Percentiles rank a stretch among this genome's conserved stretches.
Conservation (phyloP, 2,888 invertebrate genomes). For the Latrodectus elegans region DNA sequence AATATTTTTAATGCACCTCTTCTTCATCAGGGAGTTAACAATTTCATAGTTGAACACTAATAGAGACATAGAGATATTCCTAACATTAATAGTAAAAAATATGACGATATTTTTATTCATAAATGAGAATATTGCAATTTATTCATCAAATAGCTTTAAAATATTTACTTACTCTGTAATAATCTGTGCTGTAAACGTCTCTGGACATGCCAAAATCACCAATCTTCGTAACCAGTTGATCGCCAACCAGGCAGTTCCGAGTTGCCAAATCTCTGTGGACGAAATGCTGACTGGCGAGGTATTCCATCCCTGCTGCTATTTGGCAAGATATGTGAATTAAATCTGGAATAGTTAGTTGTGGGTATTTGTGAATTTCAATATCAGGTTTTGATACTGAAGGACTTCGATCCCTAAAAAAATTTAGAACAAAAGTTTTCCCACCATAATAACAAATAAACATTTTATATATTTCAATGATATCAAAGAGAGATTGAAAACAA, state of each 20-base stretch:
- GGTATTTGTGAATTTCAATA: conserved; percentile 32
- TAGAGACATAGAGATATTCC: no score
- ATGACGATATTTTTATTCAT: no score
- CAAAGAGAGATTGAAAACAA: no score
- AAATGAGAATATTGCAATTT: no score
- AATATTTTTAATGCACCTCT: no score
- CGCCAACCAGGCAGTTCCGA: conserved; percentile 78
- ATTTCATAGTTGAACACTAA: no score
- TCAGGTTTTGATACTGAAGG: neutral
- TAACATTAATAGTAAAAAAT: no score
- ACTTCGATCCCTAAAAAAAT: conserved; percentile 24
- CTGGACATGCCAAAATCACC: conserved; percentile 76
- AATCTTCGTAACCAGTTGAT: conserved; percentile 75
- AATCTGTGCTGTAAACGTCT: conserved; percentile 76
- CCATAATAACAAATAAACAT: no score
- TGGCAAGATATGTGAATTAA: conserved; percentile 77
- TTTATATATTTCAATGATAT: no score
- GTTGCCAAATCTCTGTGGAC: conserved; percentile 78
- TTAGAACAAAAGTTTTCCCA: no score
- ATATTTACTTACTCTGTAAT: conserved; percentile 74
- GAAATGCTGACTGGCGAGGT: conserved; percentile 78
- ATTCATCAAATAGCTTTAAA: no score
- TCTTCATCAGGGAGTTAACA: no score
- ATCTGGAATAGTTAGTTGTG: conserved; percentile 68
- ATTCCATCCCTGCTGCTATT: conserved; percentile 78